Base-by-base conservation (phyloP, 2,113 vertebrate genomes). In the Falcunculus frontatus region DNA sequence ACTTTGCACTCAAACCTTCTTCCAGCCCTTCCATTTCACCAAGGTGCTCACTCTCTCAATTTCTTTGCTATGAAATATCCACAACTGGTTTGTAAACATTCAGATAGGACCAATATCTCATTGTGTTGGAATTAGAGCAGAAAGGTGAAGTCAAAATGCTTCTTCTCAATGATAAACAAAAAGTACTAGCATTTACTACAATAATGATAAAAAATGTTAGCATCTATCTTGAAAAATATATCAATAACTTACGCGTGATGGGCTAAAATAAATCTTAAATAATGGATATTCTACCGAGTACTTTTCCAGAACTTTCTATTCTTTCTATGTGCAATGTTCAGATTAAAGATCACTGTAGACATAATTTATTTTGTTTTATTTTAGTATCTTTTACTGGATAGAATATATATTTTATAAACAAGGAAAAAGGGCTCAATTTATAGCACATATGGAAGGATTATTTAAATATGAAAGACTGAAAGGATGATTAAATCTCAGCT, bases 401-500 rank as follows among this genome's bases (percentile, higher is more conserved):
- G 4, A 93, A 77, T 47, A 19, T 13, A 12, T 69, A 55, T 91
- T 81, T 83, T 73, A 85, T 32, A 63, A 93, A 87, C 13, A 85
- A 74, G 25, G 26, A 53, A 85, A 82, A 79, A 55, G 6, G 15
- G 8, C 68, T 88, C 32, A 72, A 84, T 94, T 81, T 92, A 67
- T 78, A 81, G 44, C 29, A 68, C 33, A 35, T 75, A 86, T 52
- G 75, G 75, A 90, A 76, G 19, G 35, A 81, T 81, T 90, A 62
- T 81, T 95, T 90, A 93, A 93, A 75, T 83, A 81, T 30, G 50
- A 94, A 93, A 88, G 39, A 77, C n/a, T 92, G 60, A 89, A 93
- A 96, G 13, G 39, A 70, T 92, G 52, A 91, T 92, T 92, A 96
- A 81, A 88, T 72, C 60, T 92, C 64, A 86, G 42, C 41, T 92